Base-by-base conservation (phyloP, 2,797 vertebrate species). In the Argya squamiceps region DNA sequence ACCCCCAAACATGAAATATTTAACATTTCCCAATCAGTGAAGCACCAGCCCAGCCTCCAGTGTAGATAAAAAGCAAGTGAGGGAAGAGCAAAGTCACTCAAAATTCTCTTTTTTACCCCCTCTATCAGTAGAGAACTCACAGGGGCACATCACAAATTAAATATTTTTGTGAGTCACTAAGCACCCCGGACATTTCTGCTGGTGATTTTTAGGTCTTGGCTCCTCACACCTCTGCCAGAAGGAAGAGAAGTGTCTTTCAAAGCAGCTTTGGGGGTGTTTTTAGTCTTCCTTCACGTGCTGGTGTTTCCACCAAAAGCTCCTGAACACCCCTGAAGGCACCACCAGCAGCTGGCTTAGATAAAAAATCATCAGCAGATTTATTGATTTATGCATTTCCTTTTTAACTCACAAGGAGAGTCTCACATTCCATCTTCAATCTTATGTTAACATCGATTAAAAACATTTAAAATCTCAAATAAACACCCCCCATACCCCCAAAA, bases 301-400 rank as follows among this genome's bases (percentile, higher is more conserved):
- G 6, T 34, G 6, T 46, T 81, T 15, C 22, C 36, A 64, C n/a
- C 20, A 44, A 39, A 36, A 68, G 2, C 27, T 76, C 73, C 59
- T 60, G 26, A 59, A 29, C 27, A 58, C 71, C 86, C 49, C 36
- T 20, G 22, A 68, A 56, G 80, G 29, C 60, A 76, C 44, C 23
- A 53, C 83, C 8, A 89, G 34, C 56, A 83, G 63, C 59, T 36
- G 6, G 59, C 41, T 81, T 83, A 15, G 39, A 15, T 37, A 92
- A 92, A 89, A 84, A 87, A 5, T 26, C 47, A 26, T 49, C 19
- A 79, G 29, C 62, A 90, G 62, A 34, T 96, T 96, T 97, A 97
- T 97, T 97, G 63, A 79, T 92, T 81, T 44, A 71, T 4, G 32
- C 34, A 79, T 95, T 95, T 94, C 96, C 96, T 97, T 94, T 96